Evolutionary conservation across 2,888 invertebrate species (phyloP).

Genomic region (Diadegma fenestrale): DNA sequence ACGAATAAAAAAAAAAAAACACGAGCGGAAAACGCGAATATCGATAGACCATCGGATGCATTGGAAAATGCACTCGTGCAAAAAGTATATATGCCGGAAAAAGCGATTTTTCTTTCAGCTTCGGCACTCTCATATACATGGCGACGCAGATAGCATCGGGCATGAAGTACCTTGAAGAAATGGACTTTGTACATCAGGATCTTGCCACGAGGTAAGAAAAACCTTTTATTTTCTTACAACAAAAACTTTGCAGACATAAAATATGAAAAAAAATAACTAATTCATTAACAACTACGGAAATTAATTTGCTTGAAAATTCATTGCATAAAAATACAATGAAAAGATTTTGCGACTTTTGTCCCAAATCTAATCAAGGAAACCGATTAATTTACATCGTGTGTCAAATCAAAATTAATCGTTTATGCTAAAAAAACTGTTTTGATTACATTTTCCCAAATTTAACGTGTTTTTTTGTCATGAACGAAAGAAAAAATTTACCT

Average conservation of each 20-base stretch:
- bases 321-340: no score
- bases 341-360: no score
- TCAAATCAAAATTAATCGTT: neutral
- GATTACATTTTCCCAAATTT: no score
- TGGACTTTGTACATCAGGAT: constrained; percentile 94
- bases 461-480: no score
- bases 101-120: constrained; percentile 86
- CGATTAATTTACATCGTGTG: no score
- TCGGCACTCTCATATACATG: constrained; percentile 94
- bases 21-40: constrained; percentile 11
- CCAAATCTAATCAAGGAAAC: no score
- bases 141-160: constrained; percentile 95
- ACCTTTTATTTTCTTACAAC: neutral
- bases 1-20: neutral
- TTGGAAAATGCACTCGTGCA: constrained; percentile 30
- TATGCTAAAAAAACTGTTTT: neutral
- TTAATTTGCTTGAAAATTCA: no score
- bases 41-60: constrained; percentile 24
- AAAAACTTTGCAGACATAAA: neutral
- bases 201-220: constrained; percentile 91
- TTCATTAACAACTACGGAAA: neutral
- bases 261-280: neutral
- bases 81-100: constrained; percentile 31
- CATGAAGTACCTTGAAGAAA: constrained; percentile 95
- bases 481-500: neutral